Evolutionary conservation across 1,140 invertebrate species (phyloP), one percentile per base, ranked within the genome.

Genomic region (Chymomyza costata): DNA sequence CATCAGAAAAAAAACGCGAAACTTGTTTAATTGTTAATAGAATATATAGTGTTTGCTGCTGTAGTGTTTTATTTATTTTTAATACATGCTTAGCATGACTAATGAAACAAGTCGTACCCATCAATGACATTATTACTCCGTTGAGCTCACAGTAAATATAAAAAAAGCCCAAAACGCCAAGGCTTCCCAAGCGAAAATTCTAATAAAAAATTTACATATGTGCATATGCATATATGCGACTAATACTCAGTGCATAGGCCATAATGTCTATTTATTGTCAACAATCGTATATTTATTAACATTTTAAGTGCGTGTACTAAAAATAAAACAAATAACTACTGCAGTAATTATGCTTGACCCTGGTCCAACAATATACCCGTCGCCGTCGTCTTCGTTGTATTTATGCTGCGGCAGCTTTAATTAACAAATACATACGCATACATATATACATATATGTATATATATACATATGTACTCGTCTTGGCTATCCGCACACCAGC

Each of bases 331-430:
- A 51, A 17, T 13, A 21, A 35, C 66, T 25, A 11, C 38, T 43
- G 31, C 49, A 67, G 73, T 68, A 78, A 78, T 73, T 78, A 78
- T 78, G 73, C 73, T 80, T 78, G 73, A 80, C 73, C 73, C 73
- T 78, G 73, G 73, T 68, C 63, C 63, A 68, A 78, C 70, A 76
- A 76, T 66, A 76, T 65, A 40, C 60, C 43, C 25, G 56, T 41
- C 57, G 35, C 34, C 46, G 35, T 41, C 53, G 43, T 57, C 47
- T 60, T 62, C 50, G 48, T 44, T 49, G 59, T 51, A 46, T 56
- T 61, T 38, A 49, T 39, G 49, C 17, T 25, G 44, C 28, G 39
- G 39, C 45, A 48, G 58, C 52, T 61, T 61, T 51, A 61, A 61
- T 56, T 61, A 61, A 61, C 52, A 61, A 55, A 61, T 61, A 56